Evolutionary conservation across 2,113 vertebrate genomes (phyloP), one percentile per base, ranked within the genome.

Genomic region (Phycodurus eques): DNA sequence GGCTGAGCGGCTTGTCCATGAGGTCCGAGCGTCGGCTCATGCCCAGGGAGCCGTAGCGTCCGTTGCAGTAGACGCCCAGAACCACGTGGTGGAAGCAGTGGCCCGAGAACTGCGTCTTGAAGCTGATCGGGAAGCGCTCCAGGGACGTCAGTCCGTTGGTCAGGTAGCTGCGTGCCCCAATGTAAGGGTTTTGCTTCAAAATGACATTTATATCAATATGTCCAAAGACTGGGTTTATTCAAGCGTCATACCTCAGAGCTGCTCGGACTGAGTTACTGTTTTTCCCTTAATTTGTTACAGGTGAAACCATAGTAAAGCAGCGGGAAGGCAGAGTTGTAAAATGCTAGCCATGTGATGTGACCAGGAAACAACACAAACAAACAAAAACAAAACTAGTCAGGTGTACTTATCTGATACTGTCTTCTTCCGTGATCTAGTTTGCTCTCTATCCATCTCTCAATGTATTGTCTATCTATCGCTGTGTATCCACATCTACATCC

Each of bases 61-160:
- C 97, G 0, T 95, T 96, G 86, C 93, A 96, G 87, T 96, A 97
- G 83, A 98, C 94, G 15, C 96, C 96, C 57, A 99, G 95, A 75
- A 99, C 96, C 4, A 99, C 96, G 0, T 99, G 96, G 85, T 98
- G 95, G 91, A 98, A 99, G 85, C 92, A 95, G 90, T 95, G 96
- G 80, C 97, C 97, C 66, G 95, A 98, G 90, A 98, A 99, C 85
- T 96, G 96, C 61, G 96, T 98, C 94, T 98, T 99, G 91, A 99
- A 98, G 93, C 97, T 99, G 94, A 99, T 98, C 85, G 97, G 96
- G 90, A 99, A 99, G 22, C 97, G 93, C 87, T 99, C 96, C 2
- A 98, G 91, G 0, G 95, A 94, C 60, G 94, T 93, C 83, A 98
- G 94, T 44, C 97, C 96, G 0, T 98, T 99, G 12, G 96, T 99